Conservation (phyloP, 92 coral and sea anemone genomes). For the Pocillopora meandrina region DNA sequence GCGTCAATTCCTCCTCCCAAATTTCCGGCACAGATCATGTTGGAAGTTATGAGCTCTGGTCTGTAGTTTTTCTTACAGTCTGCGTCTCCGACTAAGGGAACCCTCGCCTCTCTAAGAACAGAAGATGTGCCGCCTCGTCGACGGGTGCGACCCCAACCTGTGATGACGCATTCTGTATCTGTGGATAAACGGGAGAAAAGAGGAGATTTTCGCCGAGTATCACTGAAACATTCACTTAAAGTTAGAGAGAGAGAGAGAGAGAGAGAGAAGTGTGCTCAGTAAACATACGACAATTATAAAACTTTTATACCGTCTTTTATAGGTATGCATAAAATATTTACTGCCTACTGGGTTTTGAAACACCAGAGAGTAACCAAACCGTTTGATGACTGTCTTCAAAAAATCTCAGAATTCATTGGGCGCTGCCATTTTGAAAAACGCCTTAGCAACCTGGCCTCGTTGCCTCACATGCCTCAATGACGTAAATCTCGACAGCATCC, state of each 20-base stretch:
- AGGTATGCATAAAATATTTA: no score
- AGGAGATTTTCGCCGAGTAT: background rate
- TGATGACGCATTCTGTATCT: conserved; percentile 36
- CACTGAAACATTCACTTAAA: background rate
- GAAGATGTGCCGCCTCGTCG: conserved; percentile 28
- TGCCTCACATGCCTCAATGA: no score
- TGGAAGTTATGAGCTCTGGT: conserved; percentile 17
- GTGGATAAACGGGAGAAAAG: background rate
- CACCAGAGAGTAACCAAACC: no score
- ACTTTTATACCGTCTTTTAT: no score
- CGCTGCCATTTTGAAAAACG: no score
- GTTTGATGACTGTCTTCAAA: no score
- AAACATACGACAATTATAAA: no score
- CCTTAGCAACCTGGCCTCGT: no score
- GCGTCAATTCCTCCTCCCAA: conserved; percentile 44
- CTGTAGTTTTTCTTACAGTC: conserved; percentile 29
- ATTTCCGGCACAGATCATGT: conserved; percentile 55
- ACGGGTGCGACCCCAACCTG: conserved; percentile 59
- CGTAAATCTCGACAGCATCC: no score
- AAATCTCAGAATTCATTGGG: no score
- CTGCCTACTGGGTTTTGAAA: no score
- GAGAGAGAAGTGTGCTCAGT: no score
- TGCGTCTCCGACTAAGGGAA: conserved; percentile 28
- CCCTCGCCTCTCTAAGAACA: conserved; percentile 47
- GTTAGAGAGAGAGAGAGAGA: background rate